phyloP scores from a whole-genome alignment of 2,888 invertebrate species.

The Idaea straminata region DNA sequence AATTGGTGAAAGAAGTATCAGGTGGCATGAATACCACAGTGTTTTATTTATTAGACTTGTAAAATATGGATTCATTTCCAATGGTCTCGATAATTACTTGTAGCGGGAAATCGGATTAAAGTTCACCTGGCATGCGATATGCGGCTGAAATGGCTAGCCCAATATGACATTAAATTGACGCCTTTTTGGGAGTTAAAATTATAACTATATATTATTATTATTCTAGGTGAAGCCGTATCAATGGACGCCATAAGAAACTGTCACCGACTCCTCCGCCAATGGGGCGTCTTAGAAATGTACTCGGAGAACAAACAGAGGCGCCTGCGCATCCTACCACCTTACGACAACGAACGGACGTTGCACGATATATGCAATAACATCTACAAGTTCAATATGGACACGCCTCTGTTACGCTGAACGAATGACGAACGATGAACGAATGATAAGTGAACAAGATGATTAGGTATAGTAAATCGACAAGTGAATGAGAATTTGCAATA shows the following conservation, averaged over 20 bases:
- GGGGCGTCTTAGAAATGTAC: slow-evolving; percentile 86
- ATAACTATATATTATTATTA: slow-evolving; percentile 4
- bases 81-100: too few relatives aligned
- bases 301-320: slow-evolving; percentile 47
- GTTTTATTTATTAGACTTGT: too few relatives aligned
- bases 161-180: background rate
- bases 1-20: too few relatives aligned
- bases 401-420: slow-evolving; percentile 48
- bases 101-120: too few relatives aligned
- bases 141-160: too few relatives aligned
- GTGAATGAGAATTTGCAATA: slow-evolving; percentile 37
- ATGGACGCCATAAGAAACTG: slow-evolving; percentile 93
- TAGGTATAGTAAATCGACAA: background rate
- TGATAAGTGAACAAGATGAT: slow-evolving; percentile 9
- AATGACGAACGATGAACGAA: slow-evolving; percentile 26
- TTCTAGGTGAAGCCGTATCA: slow-evolving; percentile 91
- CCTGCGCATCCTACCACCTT: slow-evolving; percentile 48
- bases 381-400: slow-evolving; percentile 58
- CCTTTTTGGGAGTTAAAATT: background rate
- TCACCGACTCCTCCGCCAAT: slow-evolving; percentile 88
- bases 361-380: slow-evolving; percentile 49
- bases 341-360: slow-evolving; percentile 39
- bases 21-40: too few relatives aligned
- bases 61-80: too few relatives aligned
- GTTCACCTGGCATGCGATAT: too few relatives aligned